phyloP scores from a whole-genome alignment of 2,113 vertebrate species.

The Penelope pileata region DNA sequence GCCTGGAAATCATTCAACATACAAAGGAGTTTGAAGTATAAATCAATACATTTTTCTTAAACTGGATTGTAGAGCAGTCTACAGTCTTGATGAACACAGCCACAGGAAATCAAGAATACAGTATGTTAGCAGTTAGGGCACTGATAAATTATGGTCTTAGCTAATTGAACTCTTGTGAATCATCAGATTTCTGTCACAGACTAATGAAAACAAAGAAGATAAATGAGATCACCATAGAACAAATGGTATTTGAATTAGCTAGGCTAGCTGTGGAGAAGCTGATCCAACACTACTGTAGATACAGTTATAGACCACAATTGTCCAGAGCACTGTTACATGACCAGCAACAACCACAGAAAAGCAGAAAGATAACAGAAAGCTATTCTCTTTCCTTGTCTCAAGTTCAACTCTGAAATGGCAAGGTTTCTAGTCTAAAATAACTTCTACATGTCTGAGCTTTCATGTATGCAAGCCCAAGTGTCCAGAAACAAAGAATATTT shows the following conservation, averaged over 20 bases:
- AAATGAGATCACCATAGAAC: not conserved
- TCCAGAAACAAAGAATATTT: not conserved
- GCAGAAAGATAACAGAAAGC: not conserved
- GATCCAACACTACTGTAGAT: not conserved
- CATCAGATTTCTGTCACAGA: not conserved
- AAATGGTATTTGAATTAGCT: not conserved
- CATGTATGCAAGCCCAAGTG: not conserved
- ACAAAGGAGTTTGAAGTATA: not conserved
- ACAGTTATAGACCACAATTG: not conserved
- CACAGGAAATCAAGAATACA: rapidly evolving
- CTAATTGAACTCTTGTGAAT: not conserved
- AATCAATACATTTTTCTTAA: not conserved
- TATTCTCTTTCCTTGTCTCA: not conserved
- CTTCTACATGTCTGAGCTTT: not conserved
- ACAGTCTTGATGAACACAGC: not conserved
- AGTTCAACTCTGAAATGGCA: not conserved
- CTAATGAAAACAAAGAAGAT: not conserved
- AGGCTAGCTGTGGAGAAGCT: not conserved
- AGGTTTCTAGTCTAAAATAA: not conserved
- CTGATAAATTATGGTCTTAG: not conserved
- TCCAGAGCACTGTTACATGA: not conserved
- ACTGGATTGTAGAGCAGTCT: not conserved
- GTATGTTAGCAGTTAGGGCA: not conserved
- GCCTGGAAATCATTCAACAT: not conserved
- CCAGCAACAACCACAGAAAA: not conserved